Conservation (phyloP, 92 coral and sea anemone species). For the Palythoa grandis region DNA sequence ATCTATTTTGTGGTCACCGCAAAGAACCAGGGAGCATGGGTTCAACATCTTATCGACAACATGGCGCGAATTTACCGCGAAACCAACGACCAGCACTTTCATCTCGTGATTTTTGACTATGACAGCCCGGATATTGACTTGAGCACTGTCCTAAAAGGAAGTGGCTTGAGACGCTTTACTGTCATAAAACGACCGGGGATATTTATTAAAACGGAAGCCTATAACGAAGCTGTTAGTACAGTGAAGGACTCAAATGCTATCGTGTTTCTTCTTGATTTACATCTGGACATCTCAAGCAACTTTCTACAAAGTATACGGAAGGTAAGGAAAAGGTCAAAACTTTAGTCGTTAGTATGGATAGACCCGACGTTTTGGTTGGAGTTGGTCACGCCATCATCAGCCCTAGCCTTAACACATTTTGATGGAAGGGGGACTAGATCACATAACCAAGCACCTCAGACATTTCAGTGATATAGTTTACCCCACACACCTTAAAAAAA, state of each 20-base stretch:
- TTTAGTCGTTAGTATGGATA: background rate
- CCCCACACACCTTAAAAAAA: no score
- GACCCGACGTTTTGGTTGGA: no score
- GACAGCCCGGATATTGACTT: slow-evolving; percentile 52
- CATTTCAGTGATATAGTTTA: no score
- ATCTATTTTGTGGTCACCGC: slow-evolving; percentile 53
- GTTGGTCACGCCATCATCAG: no score
- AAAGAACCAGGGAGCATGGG: slow-evolving; percentile 54
- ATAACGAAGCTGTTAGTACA: slow-evolving; percentile 52
- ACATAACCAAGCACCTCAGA: no score
- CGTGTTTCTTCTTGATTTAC: slow-evolving; percentile 54
- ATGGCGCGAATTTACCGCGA: slow-evolving; percentile 52
- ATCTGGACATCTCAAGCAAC: slow-evolving; percentile 57
- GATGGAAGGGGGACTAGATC: no score
- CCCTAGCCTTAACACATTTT: no score
- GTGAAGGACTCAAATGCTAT: slow-evolving; percentile 58
- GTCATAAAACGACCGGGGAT: slow-evolving; percentile 40
- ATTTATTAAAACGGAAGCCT: slow-evolving; percentile 52
- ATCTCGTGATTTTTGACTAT: slow-evolving; percentile 57
- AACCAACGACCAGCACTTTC: slow-evolving; percentile 53
- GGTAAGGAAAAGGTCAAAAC: slow-evolving; percentile 16
- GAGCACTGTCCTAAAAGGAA: slow-evolving; percentile 28
- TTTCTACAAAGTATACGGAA: slow-evolving; percentile 55
- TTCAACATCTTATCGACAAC: slow-evolving; percentile 54
- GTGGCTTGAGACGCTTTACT: slow-evolving; percentile 50